A percentile compares a stretch with the other conserved stretches of the same genome.
phyloP scores from a whole-genome alignment of 2,888 invertebrate genomes.

The Augochlorella aurata region DNA sequence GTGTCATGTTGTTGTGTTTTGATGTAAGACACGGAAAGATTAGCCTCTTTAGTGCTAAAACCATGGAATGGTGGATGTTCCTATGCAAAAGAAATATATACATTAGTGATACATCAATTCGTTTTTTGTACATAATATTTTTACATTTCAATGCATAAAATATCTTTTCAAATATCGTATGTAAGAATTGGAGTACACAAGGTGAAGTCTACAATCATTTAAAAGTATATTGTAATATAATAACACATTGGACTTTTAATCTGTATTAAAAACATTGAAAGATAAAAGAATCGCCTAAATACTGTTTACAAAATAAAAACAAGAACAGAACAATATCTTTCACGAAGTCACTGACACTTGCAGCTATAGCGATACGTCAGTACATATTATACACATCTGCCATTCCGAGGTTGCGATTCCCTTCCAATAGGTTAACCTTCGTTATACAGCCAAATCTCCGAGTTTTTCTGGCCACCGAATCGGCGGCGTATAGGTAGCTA shows the following conservation, averaged over 20 bases:
- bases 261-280: background rate
- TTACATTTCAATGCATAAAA: background rate
- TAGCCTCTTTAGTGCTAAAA: slow-evolving; percentile 79
- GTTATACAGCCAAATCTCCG: slow-evolving; percentile 58
- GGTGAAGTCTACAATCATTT: no score
- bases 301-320: slow-evolving; percentile 15
- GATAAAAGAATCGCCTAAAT: slow-evolving; percentile 10
- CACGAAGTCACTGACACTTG: slow-evolving; percentile 56
- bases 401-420: slow-evolving; percentile 56
- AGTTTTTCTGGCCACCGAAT: slow-evolving; percentile 62
- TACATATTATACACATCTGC: slow-evolving; percentile 60
- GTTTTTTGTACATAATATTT: background rate
- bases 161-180: background rate
- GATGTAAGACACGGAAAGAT: slow-evolving; percentile 75
- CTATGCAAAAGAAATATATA: slow-evolving; percentile 68
- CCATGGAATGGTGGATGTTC: slow-evolving; percentile 80
- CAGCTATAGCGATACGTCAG: slow-evolving; percentile 48
- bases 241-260: slow-evolving; percentile 8
- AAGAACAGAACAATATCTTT: slow-evolving; percentile 15
- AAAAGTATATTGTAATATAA: background rate
- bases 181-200: background rate
- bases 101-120: background rate
- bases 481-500: slow-evolving; percentile 70
- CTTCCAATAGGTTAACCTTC: slow-evolving; percentile 68
- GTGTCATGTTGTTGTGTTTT: slow-evolving; percentile 75